phyloP scores from a whole-genome alignment of 1,140 invertebrate species.

The Varroa destructor region DNA sequence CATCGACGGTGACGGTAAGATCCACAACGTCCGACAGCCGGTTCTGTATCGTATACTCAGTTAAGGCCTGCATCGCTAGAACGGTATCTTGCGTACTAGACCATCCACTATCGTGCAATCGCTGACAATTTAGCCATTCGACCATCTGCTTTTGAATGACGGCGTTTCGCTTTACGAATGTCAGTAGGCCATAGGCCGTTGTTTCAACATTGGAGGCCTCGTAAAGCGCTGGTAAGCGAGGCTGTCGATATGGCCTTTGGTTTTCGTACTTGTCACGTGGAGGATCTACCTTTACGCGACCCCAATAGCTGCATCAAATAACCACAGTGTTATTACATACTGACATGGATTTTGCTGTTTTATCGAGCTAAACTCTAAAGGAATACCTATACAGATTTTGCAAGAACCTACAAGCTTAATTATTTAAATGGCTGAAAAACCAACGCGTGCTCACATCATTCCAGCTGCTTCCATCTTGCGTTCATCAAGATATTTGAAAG shows the following conservation, averaged over 20 bases:
- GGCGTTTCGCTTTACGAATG: constrained; percentile 69
- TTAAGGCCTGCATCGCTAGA: constrained; percentile 70
- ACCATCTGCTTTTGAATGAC: constrained; percentile 67
- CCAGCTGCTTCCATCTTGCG: constrained; percentile 50
- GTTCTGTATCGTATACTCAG: constrained; percentile 71
- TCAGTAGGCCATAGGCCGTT: constrained; percentile 77
- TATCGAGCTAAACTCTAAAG: neutral
- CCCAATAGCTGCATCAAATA: constrained; percentile 60
- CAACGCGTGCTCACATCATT: constrained; percentile 30
- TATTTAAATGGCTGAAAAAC: constrained; percentile 31
- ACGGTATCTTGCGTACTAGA: constrained; percentile 84
- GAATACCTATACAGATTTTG: too few relatives aligned
- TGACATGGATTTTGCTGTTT: neutral
- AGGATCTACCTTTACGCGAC: constrained; percentile 56
- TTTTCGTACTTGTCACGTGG: constrained; percentile 72
- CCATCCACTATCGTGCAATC: constrained; percentile 82
- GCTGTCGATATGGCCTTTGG: constrained; percentile 74
- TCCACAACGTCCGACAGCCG: constrained; percentile 72
- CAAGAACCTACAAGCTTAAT: neutral
- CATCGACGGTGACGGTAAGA: constrained; percentile 63
- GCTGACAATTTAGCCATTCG: constrained; percentile 78
- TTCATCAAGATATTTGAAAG: constrained; percentile 56
- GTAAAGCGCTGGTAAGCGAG: constrained; percentile 67
- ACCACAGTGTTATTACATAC: neutral
- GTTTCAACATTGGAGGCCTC: constrained; percentile 82